These are phyloP conservation scores for Odontocerum albicorne DNA, from an alignment of 2,888 invertebrate species.

Conservation along the genomic window DNA sequence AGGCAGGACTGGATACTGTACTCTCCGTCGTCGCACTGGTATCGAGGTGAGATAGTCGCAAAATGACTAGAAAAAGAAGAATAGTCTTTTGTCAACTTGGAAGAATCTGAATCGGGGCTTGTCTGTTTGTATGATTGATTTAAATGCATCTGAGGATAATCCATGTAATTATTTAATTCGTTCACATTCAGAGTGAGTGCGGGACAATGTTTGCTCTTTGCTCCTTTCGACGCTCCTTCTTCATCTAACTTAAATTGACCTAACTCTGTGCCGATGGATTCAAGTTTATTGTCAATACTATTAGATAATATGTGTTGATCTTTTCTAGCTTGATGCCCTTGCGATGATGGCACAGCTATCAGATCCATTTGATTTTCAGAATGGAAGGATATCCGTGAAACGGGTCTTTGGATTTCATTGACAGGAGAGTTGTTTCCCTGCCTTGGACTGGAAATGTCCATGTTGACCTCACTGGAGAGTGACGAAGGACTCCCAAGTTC, in stretches of 20 bases:
- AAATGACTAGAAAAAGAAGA: constrained; percentile 45
- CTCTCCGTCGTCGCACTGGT: constrained; percentile 74
- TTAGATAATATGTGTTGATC: not conserved
- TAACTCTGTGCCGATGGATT: constrained; percentile 10
- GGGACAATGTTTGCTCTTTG: constrained; percentile 8
- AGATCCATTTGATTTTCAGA: not conserved
- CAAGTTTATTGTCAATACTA: constrained; percentile 2
- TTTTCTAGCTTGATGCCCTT: not conserved
- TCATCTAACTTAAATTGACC: constrained; percentile 12
- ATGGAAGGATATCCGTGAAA: constrained; percentile 3
- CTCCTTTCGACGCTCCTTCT: not conserved
- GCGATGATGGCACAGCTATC: not conserved
- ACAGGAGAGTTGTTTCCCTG: constrained; percentile 28
- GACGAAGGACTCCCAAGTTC: constrained; percentile 53
- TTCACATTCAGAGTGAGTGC: constrained; percentile 19
- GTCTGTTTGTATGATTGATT: too few relatives aligned
- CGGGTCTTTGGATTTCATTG: constrained; percentile 12
- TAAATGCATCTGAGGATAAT: constrained; percentile 2
- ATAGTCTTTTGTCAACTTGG: constrained; percentile 42
- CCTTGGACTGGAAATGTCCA: constrained; percentile 57
- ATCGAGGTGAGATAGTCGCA: constrained; percentile 65
- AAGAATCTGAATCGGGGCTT: constrained; percentile 25
- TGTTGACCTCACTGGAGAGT: constrained; percentile 59
- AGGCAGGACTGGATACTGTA: constrained; percentile 88
- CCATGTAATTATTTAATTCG: not conserved